These are phyloP conservation scores for Lota lota DNA, from an alignment of 2,113 vertebrate species.

Conservation along the genomic window DNA sequence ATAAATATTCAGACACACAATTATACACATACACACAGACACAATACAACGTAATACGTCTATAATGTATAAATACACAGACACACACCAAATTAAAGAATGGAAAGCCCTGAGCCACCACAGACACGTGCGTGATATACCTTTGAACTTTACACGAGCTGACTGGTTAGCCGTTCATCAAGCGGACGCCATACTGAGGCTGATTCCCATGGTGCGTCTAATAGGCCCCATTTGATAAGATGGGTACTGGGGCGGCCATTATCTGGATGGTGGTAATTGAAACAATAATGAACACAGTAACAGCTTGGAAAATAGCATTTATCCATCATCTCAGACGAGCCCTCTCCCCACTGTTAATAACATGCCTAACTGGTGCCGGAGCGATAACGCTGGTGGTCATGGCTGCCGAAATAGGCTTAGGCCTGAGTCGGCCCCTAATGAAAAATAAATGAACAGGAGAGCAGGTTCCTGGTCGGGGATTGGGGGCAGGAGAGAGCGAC, in stretches of 20 bases:
- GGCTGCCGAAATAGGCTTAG: slow-evolving; percentile 10
- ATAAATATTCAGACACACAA: background rate
- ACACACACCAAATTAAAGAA: slow-evolving; percentile 10
- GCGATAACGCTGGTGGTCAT: slow-evolving; percentile 54
- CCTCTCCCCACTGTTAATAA: slow-evolving; percentile 50
- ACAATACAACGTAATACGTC: too few species aligned
- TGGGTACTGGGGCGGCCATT: slow-evolving; percentile 46
- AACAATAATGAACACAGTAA: slow-evolving; percentile 62
- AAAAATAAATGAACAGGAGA: slow-evolving; percentile 51
- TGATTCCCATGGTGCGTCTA: slow-evolving; percentile 33
- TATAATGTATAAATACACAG: background rate
- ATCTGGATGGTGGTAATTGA: slow-evolving; percentile 59
- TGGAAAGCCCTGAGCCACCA: slow-evolving; percentile 21
- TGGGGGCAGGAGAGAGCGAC: slow-evolving; percentile 28
- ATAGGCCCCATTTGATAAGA: slow-evolving; percentile 30
- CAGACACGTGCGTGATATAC: slow-evolving; percentile 11
- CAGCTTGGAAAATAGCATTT: slow-evolving; percentile 62
- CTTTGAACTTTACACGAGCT: slow-evolving; percentile 26
- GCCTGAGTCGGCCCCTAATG: slow-evolving; percentile 42
- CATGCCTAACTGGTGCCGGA: slow-evolving; percentile 53
- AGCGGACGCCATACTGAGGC: slow-evolving; percentile 22
- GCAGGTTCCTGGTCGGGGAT: slow-evolving; percentile 32
- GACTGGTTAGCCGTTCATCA: slow-evolving; percentile 9
- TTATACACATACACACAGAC: background rate
- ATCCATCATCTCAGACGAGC: slow-evolving; percentile 63